Base-by-base conservation (phyloP, 2,797 vertebrate genomes). In the Gambelia wislizenii region DNA sequence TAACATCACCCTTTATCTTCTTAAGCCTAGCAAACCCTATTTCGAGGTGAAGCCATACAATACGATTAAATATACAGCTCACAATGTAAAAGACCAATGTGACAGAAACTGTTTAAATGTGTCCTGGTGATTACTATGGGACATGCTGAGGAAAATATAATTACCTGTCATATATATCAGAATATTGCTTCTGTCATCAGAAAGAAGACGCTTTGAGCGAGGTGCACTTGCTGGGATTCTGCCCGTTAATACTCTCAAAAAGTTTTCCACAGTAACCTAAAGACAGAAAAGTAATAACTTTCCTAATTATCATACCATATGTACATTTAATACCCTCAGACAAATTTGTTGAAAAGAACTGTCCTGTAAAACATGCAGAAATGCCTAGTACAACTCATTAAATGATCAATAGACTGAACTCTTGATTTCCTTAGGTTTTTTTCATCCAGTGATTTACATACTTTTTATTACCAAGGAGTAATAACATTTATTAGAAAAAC, bases 151-250 rank as follows among this genome's bases (percentile, higher is more conserved):
- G 12, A 78, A 82, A 86, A 82, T 30, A 25, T 64, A 91, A 89
- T 92, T 96, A 99, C 99, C 99, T 67, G 99, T 99, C 96, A 99
- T 97, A 93, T 99, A 99, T 92, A 99, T 99, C 47, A 99, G 98
- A 95, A 99, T 98, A 97, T 99, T 99, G 96, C 99, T 99, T 89
- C 98, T 98, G 95, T 99, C 99, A 87, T 99, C 98, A 83, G 99
- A 99, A 88, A 99, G 98, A 39, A 99, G 98, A 39, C 98, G 98
- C 91, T 99, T 99, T 47, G 98, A 99, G 44, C 99, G 97, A 0
- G 99, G 99, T 1, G 98, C 99, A 95, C 98, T 99, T 83, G 98
- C 97, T 2, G 99, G 99, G 52, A 99, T 97, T 89, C 99, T 97
- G 80, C 99, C 99, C 0, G 98, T 99, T 96, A 99, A 97, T 39